Percentiles rank a stretch among this genome's conserved stretches.
These are phyloP conservation scores for Mormyrus hasselquistii DNA, from an alignment of 2,797 vertebrate genomes.

Conservation along the genomic window DNA sequence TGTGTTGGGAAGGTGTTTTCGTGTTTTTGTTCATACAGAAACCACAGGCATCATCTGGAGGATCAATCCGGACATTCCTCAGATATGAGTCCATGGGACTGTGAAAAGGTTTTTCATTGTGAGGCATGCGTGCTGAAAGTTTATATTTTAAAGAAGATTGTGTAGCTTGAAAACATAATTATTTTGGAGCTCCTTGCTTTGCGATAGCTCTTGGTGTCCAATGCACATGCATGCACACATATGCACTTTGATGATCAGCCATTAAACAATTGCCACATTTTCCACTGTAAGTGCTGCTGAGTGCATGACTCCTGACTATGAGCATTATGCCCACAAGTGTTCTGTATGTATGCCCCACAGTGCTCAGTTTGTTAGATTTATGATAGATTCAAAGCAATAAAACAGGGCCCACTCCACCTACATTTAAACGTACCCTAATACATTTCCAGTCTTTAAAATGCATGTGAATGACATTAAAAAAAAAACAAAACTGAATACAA, in stretches of 20 bases:
- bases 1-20: background rate
- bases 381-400: background rate
- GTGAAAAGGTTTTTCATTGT: background rate
- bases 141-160: background rate
- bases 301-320: background rate
- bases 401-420: background rate
- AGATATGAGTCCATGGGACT: background rate
- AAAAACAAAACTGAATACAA: background rate
- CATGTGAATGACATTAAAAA: background rate
- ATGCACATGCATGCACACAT: background rate
- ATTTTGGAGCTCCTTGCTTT: background rate
- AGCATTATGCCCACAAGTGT: background rate
- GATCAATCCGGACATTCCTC: background rate
- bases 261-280: background rate
- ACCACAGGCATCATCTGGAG: constrained; percentile 5
- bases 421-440: background rate
- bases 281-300: background rate
- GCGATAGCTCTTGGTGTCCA: background rate
- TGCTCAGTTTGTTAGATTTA: background rate
- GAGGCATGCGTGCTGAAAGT: background rate
- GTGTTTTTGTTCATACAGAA: background rate
- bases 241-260: background rate
- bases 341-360: too few relatives aligned
- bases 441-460: background rate
- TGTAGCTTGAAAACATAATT: background rate